Evolutionary conservation across 1,140 invertebrate species (phyloP).

Genomic region (Drosophila yakuba): DNA sequence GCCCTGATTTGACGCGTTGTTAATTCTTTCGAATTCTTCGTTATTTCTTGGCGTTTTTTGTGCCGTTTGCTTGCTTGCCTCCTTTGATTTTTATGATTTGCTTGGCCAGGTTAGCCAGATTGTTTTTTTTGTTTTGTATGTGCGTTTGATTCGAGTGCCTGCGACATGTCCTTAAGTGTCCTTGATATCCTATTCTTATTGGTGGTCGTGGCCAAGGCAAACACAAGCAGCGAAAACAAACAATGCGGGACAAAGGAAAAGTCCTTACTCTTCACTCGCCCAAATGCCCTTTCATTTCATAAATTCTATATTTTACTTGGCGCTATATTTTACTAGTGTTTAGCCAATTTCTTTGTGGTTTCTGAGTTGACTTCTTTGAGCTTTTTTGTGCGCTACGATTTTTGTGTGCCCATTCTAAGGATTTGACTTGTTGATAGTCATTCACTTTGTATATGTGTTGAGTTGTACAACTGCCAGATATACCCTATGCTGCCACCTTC

Average conservation of each 20-base stretch:
- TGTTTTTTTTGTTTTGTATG: background rate
- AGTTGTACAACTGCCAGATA: background rate
- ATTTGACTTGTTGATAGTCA: background rate
- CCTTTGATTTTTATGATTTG: conserved; percentile 58
- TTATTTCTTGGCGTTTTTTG: conserved; percentile 3
- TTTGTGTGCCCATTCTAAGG: background rate
- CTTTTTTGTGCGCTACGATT: background rate
- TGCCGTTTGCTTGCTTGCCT: conserved; percentile 4
- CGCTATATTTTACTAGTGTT: too few species aligned
- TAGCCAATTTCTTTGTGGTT: background rate
- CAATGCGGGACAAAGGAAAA: conserved; percentile 19
- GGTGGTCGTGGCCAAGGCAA: conserved; percentile 34
- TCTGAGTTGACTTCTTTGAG: background rate
- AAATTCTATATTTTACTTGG: background rate
- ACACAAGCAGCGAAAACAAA: conserved; percentile 28
- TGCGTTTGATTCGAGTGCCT: conserved; percentile 21
- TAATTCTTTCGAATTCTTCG: conserved; percentile 55
- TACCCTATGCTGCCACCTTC: background rate
- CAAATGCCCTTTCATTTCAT: background rate
- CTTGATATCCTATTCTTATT: conserved; percentile 58
- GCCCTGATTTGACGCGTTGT: conserved; percentile 78
- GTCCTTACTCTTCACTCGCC: background rate
- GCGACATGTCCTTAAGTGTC: conserved; percentile 58
- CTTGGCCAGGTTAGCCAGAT: conserved; percentile 52
- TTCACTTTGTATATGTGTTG: background rate